A percentile compares a stretch with the other conserved stretches of the same genome.
phyloP scores from a whole-genome alignment of 2,888 invertebrate genomes.

The Ophion costatus region DNA sequence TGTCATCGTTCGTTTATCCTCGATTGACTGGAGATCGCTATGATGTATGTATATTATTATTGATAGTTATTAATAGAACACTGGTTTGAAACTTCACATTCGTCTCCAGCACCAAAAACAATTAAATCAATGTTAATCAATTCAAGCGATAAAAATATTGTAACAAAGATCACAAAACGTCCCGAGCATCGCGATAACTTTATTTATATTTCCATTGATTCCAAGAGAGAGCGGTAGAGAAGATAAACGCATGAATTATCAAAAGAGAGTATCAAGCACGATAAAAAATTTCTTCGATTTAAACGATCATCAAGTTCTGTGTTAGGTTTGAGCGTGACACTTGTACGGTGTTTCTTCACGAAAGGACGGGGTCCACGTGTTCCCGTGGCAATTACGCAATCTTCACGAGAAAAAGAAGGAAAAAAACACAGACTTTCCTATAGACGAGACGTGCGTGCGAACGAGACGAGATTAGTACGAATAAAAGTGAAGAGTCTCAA shows the following conservation, averaged over 20 bases:
- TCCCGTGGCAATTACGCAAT: constrained; percentile 45
- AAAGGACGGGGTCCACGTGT: constrained; percentile 46
- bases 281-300: constrained; percentile 12
- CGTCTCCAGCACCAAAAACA: background rate
- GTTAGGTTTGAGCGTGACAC: background rate
- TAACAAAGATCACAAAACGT: background rate
- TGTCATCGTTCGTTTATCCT: constrained; percentile 6
- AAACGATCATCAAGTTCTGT: constrained; percentile 14
- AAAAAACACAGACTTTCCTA: background rate
- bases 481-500: background rate
- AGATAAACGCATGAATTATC: background rate
- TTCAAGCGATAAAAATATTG: background rate
- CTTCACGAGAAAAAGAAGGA: constrained; percentile 27
- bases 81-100: background rate
- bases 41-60: background rate
- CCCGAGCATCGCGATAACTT: background rate
- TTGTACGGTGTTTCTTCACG: constrained; percentile 13
- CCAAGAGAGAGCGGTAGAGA: background rate
- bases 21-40: background rate
- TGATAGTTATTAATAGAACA: background rate
- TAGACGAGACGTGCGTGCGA: constrained; percentile 15
- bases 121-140: background rate
- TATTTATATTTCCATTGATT: background rate
- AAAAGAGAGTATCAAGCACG: constrained; percentile 1
- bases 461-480: constrained; percentile 27